A percentile compares a stretch with the other conserved stretches of the same genome.
These are phyloP conservation scores for Labia minor DNA, from an alignment of 2,888 invertebrate genomes.

Conservation along the genomic window DNA sequence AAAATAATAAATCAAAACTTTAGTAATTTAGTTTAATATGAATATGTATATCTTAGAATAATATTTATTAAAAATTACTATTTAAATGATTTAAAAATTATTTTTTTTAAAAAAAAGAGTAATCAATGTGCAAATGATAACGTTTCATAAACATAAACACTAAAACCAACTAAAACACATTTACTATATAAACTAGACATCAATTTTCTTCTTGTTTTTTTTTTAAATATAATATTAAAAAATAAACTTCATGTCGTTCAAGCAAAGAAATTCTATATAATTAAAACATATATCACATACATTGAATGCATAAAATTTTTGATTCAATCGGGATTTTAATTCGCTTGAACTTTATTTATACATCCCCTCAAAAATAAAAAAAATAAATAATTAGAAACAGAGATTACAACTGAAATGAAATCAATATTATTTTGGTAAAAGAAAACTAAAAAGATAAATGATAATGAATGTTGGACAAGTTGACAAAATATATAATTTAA, in stretches of 20 bases:
- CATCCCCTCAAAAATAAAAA: constrained; percentile 1
- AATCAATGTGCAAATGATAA: too few species aligned
- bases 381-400: background rate
- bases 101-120: too few species aligned
- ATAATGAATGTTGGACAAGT: too few species aligned
- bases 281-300: constrained; percentile 15
- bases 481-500: too few species aligned
- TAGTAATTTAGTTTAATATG: too few species aligned
- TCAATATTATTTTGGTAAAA: background rate
- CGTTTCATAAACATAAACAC: too few species aligned
- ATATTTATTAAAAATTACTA: too few species aligned
- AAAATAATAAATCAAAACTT: too few species aligned
- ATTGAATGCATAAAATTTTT: background rate
- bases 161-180: constrained; percentile 15
- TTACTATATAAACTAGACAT: constrained; percentile 16
- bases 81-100: too few species aligned
- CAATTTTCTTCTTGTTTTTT: too few species aligned
- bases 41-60: too few species aligned
- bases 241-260: background rate
- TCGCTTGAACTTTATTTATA: constrained; percentile 2
- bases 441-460: too few species aligned
- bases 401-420: background rate
- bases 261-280: background rate
- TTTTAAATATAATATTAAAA: constrained; percentile 16
- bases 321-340: background rate